Conservation (phyloP, 2,113 vertebrate genomes). For the Podarcis cretensis region DNA sequence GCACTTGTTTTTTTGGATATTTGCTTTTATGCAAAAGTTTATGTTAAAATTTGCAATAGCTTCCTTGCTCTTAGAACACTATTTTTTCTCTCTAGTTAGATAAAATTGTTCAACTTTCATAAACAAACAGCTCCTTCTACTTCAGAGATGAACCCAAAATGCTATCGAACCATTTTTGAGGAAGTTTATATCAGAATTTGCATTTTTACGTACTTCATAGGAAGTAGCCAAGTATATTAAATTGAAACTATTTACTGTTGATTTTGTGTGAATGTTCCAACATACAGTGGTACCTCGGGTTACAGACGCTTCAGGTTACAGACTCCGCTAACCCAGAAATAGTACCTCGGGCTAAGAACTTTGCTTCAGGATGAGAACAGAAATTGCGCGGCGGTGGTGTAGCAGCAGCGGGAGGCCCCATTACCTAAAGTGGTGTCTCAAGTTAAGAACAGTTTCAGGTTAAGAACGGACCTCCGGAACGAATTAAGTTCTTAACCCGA, state of each 20-base stretch:
- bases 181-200: neutral
- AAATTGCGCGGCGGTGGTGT: too few species aligned
- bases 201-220: neutral
- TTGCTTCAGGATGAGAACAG: too few species aligned
- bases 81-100: neutral
- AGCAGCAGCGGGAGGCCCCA: too few species aligned
- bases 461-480: too few species aligned
- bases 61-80: neutral
- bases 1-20: neutral
- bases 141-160: neutral
- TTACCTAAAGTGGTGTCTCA: too few species aligned
- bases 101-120: neutral
- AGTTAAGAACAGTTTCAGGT: too few species aligned
- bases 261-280: neutral
- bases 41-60: slow-evolving; percentile 30
- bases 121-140: neutral
- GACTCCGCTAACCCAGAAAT: too few species aligned
- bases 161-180: slow-evolving; percentile 19
- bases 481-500: too few species aligned
- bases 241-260: neutral
- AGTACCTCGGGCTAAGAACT: too few species aligned
- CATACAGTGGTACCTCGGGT: too few species aligned
- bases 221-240: slow-evolving; percentile 28
- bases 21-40: neutral
- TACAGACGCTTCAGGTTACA: too few species aligned